Evolutionary conservation across 2,888 invertebrate genomes (phyloP).

Genomic region (Dicyrtomina minuta): DNA sequence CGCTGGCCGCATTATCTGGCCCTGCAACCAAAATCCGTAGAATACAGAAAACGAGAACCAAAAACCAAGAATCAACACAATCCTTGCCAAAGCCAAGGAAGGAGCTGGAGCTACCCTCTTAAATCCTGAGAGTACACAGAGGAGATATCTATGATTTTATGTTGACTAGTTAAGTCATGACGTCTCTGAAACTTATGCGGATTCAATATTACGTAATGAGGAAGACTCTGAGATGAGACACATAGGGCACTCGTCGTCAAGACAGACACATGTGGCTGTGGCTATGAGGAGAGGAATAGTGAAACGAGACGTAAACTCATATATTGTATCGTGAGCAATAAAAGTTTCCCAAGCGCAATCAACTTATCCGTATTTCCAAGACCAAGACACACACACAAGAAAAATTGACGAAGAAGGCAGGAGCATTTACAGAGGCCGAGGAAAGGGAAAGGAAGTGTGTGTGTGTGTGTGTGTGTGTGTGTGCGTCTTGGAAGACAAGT

Average conservation of each 20-base stretch:
- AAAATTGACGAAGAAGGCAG: no score
- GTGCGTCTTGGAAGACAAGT: no score
- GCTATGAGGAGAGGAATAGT: not conserved
- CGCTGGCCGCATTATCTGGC: no score
- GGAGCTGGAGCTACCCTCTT: no score
- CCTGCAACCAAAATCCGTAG: no score
- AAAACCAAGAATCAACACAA: no score
- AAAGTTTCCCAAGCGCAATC: conserved; percentile 21
- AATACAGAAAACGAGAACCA: no score
- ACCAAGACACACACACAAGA: not conserved
- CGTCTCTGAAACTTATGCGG: conserved; percentile 2
- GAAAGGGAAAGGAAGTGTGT: not conserved
- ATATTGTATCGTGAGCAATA: conserved; percentile 11
- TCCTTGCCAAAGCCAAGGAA: no score
- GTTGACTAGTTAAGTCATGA: conserved; percentile 10
- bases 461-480: no score
- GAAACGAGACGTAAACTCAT: conserved; percentile 13
- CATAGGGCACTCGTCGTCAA: not conserved
- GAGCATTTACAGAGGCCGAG: no score
- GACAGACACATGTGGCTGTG: not conserved
- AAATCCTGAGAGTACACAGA: no score
- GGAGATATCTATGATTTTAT: no score
- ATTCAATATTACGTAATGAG: conserved; percentile 15
- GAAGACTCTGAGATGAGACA: not conserved
- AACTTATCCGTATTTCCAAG: conserved; percentile 5